Conservation (phyloP, 2,888 invertebrate species). For the Physocephala rufipes region DNA sequence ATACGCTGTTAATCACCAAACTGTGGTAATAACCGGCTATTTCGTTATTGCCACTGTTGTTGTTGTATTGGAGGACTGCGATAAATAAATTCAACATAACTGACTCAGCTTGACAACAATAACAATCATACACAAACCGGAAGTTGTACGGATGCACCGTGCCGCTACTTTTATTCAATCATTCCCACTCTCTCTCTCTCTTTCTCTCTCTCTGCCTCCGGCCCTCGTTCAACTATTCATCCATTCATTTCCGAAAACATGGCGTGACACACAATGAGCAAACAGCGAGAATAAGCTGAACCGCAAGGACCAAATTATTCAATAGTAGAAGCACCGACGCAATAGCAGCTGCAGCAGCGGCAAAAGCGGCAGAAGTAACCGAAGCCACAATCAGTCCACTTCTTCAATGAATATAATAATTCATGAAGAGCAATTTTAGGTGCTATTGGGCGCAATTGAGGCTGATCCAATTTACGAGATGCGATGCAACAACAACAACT, state of each 20-base stretch:
- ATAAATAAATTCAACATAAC: constrained; percentile 8
- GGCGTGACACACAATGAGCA: not conserved
- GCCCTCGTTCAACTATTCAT: not conserved
- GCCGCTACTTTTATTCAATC: not conserved
- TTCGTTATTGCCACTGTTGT: not conserved
- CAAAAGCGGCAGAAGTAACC: constrained; percentile 2
- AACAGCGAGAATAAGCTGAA: not conserved
- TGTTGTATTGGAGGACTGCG: not conserved
- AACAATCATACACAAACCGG: not conserved
- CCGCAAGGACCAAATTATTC: not conserved
- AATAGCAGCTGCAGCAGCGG: not conserved
- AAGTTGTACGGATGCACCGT: not conserved
- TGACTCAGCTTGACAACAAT: not conserved
- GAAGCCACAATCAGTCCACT: not conserved
- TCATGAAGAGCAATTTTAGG: constrained; percentile 20
- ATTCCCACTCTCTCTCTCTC: not conserved
- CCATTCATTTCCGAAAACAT: constrained; percentile 1
- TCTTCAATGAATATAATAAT: constrained; percentile 28
- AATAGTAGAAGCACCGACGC: not conserved
- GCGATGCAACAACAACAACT: not conserved
- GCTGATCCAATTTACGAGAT: not conserved
- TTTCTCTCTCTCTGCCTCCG: not conserved
- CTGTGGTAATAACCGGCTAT: constrained; percentile 4
- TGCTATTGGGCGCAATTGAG: not conserved
- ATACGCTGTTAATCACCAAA: constrained; percentile 26